Base-by-base conservation (phyloP, 2,888 invertebrate genomes). In the Bruchidius siliquastri region DNA sequence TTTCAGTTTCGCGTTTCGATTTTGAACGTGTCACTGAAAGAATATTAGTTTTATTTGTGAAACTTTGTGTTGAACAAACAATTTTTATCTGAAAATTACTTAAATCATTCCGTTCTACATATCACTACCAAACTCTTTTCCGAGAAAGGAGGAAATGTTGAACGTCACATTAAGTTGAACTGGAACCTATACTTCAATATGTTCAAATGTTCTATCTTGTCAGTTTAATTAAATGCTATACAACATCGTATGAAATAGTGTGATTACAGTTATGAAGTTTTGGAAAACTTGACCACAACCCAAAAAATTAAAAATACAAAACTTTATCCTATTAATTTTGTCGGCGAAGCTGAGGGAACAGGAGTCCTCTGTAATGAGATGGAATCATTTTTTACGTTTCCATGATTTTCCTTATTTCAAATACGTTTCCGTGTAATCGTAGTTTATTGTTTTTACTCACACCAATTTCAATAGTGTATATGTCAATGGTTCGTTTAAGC, bases 211-310 rank as follows among this genome's bases (percentile, higher is more conserved):
- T 49, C 8, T 13, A 49, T 13, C 13, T 13, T 49, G 10, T 49
- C 49, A 49, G 49, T 13, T 49, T 13, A 49, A 49, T 3, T 71
- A 72, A 72, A 74, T 74, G 72, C 70, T 71, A 72, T 69, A 66
- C 22, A 68, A 22, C 67, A 72, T 68, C 71, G 80, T 80, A 81
- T 80, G 81, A 81, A 81, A 81, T 80, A 81, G 80, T 80, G 79
- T 73, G 71, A 72, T 71, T 68, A 71, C 71, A 72, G 72, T 70
- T 72, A 75, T 69, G 72, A 66, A 73, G 70, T 77, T 77, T 77
- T 74, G 73, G 72, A 73, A 73, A 72, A 73, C 73, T 72, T 77
- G 77, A 79, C 79, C 80, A 80, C 80, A 81, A 82, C 80, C 49
- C 49, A 49, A 49, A 49, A 49, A 49, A 13, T 49, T 49, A 49